Conservation (phyloP, 2,888 invertebrate species). For the Agelastica alni region DNA sequence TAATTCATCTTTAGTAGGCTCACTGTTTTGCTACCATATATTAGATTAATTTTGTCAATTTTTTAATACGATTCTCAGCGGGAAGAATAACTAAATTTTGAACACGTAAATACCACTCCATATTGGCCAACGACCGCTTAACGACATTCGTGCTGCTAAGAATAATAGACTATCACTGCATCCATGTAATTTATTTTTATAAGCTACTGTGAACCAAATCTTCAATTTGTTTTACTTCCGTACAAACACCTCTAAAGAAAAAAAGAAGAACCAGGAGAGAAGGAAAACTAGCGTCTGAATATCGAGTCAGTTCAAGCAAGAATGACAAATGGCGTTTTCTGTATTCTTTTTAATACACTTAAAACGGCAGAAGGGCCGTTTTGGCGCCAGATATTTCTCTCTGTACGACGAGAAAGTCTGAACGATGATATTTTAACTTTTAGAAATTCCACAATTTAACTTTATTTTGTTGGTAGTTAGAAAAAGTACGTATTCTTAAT, state of each 20-base stretch:
- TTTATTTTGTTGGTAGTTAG: not conserved
- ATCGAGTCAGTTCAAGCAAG: constrained; percentile 11
- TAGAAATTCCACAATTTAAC: constrained; percentile 15
- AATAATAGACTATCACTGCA: too few species aligned
- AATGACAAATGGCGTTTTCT: constrained; percentile 23
- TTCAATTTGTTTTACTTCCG: not conserved
- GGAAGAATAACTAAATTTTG: too few species aligned
- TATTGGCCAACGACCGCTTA: too few species aligned
- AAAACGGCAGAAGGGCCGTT: constrained; percentile 9
- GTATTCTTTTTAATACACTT: constrained; percentile 17
- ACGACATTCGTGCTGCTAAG: too few species aligned
- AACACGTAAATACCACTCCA: too few species aligned
- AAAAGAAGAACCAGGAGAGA: not conserved
- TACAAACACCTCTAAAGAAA: not conserved
- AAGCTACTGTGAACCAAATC: not conserved
- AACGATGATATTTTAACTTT: constrained; percentile 12
- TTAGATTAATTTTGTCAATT: too few species aligned
- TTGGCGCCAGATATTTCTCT: constrained; percentile 19
- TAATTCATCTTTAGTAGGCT: too few species aligned
- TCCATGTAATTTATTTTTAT: not conserved
- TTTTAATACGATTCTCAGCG: too few species aligned
- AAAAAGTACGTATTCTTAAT: too few species aligned
- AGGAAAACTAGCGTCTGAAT: not conserved
- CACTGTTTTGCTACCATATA: too few species aligned
- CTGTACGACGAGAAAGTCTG: constrained; percentile 5